Evolutionary conservation across 2,113 vertebrate genomes (phyloP), one percentile per base, ranked within the genome.

Genomic region (Perca schrenkii): DNA sequence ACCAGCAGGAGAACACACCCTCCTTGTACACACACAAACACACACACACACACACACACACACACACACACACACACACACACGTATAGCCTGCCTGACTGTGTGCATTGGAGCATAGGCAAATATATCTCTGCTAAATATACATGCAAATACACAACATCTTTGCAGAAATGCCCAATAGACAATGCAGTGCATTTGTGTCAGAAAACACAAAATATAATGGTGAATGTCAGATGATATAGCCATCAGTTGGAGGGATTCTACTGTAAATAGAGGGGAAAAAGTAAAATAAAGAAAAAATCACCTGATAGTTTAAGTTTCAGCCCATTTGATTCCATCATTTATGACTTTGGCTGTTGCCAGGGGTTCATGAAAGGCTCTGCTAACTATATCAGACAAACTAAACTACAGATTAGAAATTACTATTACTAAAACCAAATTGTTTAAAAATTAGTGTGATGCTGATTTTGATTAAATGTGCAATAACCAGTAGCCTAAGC

Each of bases 1-100:
- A 91, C 81, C 0, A 5, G 16, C 77, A 83, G 43, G 47, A 76
- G 80, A 67, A 82, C 88, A 89, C 83, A 22, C 88, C 86, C 67
- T 64, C n/a, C 80, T 53, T 43, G 17, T 21, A 79, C 79, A 88
- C 80, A 89, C 75, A 80, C 50, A 86, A 71, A 79, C 43, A 25
- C 54, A 80, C 77, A 88, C 77, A 87, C 74, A 78, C 56, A 85
- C 76, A 77, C 34, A n/a, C 50, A 60, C 62, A 77, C 47, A 68
- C 76, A 81, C 47, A 64, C 46, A 76, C 15, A 50, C 21, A 34
- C 25, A 74, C 34, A 34, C 65, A 82, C 28, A 82, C 17, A 64
- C 40, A 72, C 17, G 31, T 4, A 61, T 10, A 43, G 6, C 10
- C 40, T 11, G 10, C 3, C 40, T 15, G 17, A 36, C 31, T 21